Base-by-base conservation (phyloP, 2,113 vertebrate genomes). In the Kobus ellipsiprymnus region DNA sequence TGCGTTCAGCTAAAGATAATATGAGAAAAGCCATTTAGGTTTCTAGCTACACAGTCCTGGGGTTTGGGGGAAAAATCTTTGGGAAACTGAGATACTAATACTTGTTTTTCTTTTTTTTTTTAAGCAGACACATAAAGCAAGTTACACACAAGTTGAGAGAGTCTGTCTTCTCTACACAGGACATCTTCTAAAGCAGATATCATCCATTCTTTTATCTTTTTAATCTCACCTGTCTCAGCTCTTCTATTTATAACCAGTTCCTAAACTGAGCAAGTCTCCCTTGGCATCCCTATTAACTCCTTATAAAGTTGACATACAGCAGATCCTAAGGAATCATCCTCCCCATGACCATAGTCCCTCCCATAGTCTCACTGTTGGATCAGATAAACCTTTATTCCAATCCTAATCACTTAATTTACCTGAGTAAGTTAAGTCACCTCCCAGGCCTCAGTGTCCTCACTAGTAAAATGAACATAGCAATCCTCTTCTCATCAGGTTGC, bases 31-130 rank as follows among this genome's bases (percentile, higher is more conserved):
- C 90, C 27, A 8, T 67, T n/a, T 1, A 29, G 80, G 88, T 97
- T 98, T 91, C 78, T 97, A 96, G 74, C 52, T 91, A 25, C 54
- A 94, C 50, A 88, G 36, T 91, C 59, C 60, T 92, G 33, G 59
- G 25, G 2, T 81, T 87, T 14, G 1, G 1, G 11, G 33, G 29
- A 48, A 8, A 64, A 64, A 87, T 80, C 62, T 60, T 4, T 52
- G 57, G 93, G 88, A 95, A 89, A 23, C 6, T 60, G n/a, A 95
- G 60, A 40, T 59, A 40, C 1, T 59, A 19, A 54, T 21, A 90
- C 7, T 59, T 78, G 55, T 36, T 64, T 54, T 77, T 60, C 17
- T n/a, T 60, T 33, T n/a, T 74, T 40, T 74, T 93, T 77, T 46
- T 33, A 30, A 94, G 54, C 55, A 83, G 29, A 87, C n/a, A 67